These are phyloP conservation scores for Malthinus flaveolus DNA, from an alignment of 2,888 invertebrate species.

Conservation along the genomic window DNA sequence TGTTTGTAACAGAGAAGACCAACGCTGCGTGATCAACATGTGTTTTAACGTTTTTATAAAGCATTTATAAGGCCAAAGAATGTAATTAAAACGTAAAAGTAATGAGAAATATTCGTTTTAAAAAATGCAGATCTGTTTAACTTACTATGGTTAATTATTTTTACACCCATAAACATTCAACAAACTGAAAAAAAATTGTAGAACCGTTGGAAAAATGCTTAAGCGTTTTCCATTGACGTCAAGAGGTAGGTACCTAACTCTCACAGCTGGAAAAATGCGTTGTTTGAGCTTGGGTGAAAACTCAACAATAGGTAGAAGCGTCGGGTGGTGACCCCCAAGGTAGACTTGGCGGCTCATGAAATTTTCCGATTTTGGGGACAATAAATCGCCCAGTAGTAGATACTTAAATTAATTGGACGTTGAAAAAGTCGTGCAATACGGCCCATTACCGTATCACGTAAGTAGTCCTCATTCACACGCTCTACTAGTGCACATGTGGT, in stretches of 20 bases:
- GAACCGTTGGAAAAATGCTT: too few species aligned
- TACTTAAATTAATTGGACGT: slow-evolving; percentile 15
- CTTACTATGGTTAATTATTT: too few species aligned
- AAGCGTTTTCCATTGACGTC: too few species aligned
- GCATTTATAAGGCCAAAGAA: background rate
- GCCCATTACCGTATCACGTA: slow-evolving; percentile 37
- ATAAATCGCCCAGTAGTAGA: too few species aligned
- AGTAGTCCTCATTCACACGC: slow-evolving; percentile 40
- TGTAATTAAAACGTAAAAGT: background rate
- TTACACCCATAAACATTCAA: background rate
- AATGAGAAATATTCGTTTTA: background rate
- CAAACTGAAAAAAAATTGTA: background rate
- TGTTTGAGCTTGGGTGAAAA: too few species aligned
- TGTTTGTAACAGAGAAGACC: background rate
- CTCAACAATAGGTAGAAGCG: too few species aligned
- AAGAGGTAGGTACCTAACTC: too few species aligned
- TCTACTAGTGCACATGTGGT: slow-evolving; percentile 35
- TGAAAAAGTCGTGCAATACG: background rate
- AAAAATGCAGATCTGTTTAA: too few species aligned
- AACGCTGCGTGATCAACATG: slow-evolving; percentile 5
- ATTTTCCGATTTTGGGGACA: too few species aligned
- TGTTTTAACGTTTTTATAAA: slow-evolving; percentile 2
- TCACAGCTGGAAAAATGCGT: too few species aligned
- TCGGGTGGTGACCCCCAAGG: too few species aligned
- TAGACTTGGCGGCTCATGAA: too few species aligned